Conservation (phyloP, 1,140 invertebrate species). For the Drosophila ambigua region DNA sequence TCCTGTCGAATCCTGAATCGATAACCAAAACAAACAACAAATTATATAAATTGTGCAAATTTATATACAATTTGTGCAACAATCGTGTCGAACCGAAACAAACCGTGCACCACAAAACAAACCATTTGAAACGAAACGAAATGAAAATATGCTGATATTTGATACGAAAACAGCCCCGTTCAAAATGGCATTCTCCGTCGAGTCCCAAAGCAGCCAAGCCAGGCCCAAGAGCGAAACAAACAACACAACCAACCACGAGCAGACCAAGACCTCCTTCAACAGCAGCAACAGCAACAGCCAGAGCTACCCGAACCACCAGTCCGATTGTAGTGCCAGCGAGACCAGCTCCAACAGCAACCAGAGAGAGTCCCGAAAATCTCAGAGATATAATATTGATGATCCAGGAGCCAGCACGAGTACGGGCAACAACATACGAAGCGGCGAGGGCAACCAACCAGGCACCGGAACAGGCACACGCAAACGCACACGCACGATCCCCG, state of each 20-base stretch:
- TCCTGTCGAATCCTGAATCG: conserved; percentile 51
- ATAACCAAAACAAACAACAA: conserved; percentile 15
- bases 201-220: conserved; percentile 72
- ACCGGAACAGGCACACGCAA: conserved; percentile 2
- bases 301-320: conserved; percentile 15
- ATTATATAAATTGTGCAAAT: conserved; percentile 40
- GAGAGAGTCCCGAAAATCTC: conserved; percentile 71
- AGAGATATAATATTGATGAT: conserved; percentile 83
- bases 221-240: conserved; percentile 73
- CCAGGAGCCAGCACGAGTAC: conserved; percentile 76
- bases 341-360: conserved; percentile 46
- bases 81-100: conserved; percentile 67
- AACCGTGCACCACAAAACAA: conserved; percentile 38
- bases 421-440: conserved; percentile 58
- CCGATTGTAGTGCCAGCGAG: conserved; percentile 37
- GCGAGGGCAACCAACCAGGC: conserved; percentile 1
- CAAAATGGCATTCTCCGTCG: conserved; percentile 83
- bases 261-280: conserved; percentile 31
- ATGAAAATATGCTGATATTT: conserved; percentile 31
- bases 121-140: conserved; percentile 43
- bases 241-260: conserved; percentile 44
- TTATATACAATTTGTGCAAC: conserved; percentile 43
- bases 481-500: neutral
- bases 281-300: conserved; percentile 36
- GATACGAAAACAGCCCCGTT: conserved; percentile 67